Evolutionary conservation across 2,113 vertebrate genomes (phyloP), one percentile per base, ranked within the genome.

Genomic region (Alaudala cheleensis): DNA sequence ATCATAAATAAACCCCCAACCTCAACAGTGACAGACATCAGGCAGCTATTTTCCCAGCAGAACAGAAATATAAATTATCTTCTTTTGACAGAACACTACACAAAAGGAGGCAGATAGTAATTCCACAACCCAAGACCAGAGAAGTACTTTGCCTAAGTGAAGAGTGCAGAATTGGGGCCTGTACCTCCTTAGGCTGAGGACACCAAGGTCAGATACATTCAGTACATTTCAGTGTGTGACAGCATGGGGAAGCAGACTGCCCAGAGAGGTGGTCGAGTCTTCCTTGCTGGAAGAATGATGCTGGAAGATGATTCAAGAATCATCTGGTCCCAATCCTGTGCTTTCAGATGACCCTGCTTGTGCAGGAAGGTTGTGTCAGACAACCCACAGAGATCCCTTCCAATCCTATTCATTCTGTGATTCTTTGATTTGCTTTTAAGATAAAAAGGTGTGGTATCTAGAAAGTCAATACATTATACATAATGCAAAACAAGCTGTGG

Each of bases 1-100:
- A 45, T 14, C 19, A 50, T 10, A 4, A 51, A 31, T 23, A 40
- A 49, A 4, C 4, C 2, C 9, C 24, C 25, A 66, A 22, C 11
- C 20, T 60, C 28, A 89, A 73, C 54, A 83, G 57, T 60, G 39
- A 29, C 70, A 94, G 80, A 93, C 25, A 91, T 62, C 92, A 94
- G n/a, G 51, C 37, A 81, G 53, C 33, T 83, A 42, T 89, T 81
- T 95, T 84, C 47, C 44, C 26, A 62, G 39, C 20, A 76, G n/a
- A 26, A 89, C 7, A 81, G 51, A 53, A 95, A 79, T 88, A 83
- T 37, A 93, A 91, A 86, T 54, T 6, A 97, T 85, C 60, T 76
- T 16, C 14, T 58, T 51, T 53, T 34, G 72, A 47, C 5, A 47
- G 29, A 77, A 60, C 22, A 37, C 31, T 20, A 22, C 31, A 50